Conservation (phyloP, 2,113 vertebrate species). For the Crotophaga sulcirostris region DNA sequence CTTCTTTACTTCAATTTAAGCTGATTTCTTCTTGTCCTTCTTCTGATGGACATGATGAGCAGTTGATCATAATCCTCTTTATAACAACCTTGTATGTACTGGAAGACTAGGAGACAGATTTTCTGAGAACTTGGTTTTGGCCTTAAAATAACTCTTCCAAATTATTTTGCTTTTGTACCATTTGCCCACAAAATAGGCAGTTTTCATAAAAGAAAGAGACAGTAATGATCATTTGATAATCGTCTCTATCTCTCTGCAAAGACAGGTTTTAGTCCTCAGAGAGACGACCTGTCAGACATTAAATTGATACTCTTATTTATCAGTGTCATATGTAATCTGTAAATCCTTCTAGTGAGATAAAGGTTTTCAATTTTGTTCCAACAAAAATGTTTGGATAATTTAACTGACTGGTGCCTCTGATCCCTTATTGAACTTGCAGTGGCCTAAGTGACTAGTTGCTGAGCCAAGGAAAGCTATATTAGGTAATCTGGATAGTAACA, state of each 20-base stretch:
- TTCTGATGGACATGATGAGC: constrained; percentile 18
- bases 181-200: background rate
- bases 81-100: background rate
- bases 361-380: constrained; percentile 3
- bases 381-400: background rate
- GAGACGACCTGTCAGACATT: background rate
- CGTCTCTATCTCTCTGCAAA: background rate
- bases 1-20: constrained; percentile 53
- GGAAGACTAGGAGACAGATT: background rate
- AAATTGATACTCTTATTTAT: constrained; percentile 30
- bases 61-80: constrained; percentile 49
- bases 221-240: background rate
- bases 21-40: constrained; percentile 45
- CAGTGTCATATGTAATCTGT: constrained; percentile 7
- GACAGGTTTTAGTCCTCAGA: background rate
- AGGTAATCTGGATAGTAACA: background rate
- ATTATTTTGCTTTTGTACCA: background rate
- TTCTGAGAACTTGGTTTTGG: background rate
- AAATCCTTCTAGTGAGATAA: constrained; percentile 27
- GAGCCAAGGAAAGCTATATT: constrained; percentile 1
- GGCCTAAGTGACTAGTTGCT: background rate
- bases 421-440: background rate
- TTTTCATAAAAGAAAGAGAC: background rate
- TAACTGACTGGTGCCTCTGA: background rate
- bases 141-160: background rate